Conservation (phyloP, 2,888 invertebrate genomes). For the Omphaloscelis lunosa region DNA sequence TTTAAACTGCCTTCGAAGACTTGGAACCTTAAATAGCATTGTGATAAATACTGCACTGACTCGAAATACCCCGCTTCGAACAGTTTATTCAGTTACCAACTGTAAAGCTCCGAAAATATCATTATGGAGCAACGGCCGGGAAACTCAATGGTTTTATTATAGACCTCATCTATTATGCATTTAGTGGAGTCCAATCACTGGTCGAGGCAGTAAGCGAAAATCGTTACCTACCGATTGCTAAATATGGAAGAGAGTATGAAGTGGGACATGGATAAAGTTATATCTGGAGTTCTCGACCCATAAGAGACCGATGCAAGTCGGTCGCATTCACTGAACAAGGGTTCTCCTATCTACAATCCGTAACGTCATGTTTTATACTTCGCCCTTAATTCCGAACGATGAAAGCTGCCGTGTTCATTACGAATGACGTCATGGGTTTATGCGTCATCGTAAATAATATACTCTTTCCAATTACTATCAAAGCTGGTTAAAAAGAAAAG, state of each 20-base stretch:
- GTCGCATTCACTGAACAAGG: conserved; percentile 50
- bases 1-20: conserved; percentile 54
- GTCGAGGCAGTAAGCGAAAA: conserved; percentile 82
- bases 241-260: conserved; percentile 74
- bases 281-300: conserved; percentile 23
- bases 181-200: conserved; percentile 81
- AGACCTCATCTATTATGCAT: conserved; percentile 88
- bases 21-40: conserved; percentile 67
- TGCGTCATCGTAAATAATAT: conserved; percentile 66
- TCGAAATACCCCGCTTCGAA: conserved; percentile 53
- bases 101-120: conserved; percentile 82
- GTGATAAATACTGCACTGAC: conserved; percentile 68
- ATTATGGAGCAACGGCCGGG: conserved; percentile 81
- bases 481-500: conserved; percentile 68
- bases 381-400: conserved; percentile 51
- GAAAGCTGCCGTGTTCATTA: conserved; percentile 59
- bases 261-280: conserved; percentile 50
- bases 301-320: conserved; percentile 45
- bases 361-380: conserved; percentile 55
- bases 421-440: conserved; percentile 59
- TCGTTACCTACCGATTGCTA: conserved; percentile 81
- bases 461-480: conserved; percentile 69
- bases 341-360: conserved; percentile 45
- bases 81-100: conserved; percentile 76
- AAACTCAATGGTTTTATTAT: conserved; percentile 85